These are phyloP conservation scores for Prosapia bicincta DNA, from an alignment of 2,888 invertebrate genomes.

Conservation along the genomic window DNA sequence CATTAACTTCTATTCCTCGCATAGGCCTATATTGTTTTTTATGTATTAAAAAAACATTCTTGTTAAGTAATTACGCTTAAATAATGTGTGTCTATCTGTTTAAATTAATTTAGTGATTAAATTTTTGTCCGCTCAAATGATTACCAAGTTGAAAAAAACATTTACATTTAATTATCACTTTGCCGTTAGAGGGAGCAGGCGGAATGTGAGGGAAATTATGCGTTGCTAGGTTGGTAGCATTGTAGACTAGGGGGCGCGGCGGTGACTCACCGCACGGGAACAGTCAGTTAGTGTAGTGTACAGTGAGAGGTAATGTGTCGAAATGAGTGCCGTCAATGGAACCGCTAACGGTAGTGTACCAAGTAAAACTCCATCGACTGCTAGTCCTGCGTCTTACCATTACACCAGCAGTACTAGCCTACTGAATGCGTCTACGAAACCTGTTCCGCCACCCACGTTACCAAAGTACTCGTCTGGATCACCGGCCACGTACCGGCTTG, in stretches of 20 bases:
- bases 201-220: background rate
- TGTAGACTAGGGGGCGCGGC: background rate
- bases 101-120: too few species aligned
- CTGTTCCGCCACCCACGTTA: constrained; percentile 62
- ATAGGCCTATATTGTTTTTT: too few species aligned
- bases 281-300: constrained; percentile 13
- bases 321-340: constrained; percentile 22
- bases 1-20: too few species aligned
- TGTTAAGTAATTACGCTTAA: too few species aligned
- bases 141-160: too few species aligned
- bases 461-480: constrained; percentile 75
- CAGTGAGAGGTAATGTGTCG: background rate
- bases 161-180: too few species aligned
- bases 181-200: too few species aligned
- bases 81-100: too few species aligned
- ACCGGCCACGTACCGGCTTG: constrained; percentile 69
- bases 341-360: constrained; percentile 30
- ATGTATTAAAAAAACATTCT: too few species aligned
- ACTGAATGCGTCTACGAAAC: constrained; percentile 32
- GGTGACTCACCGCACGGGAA: background rate
- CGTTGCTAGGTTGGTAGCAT: background rate
- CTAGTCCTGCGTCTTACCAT: constrained; percentile 37
- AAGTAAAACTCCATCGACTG: constrained; percentile 25
- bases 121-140: too few species aligned
- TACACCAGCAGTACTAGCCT: constrained; percentile 38